A percentile compares a stretch with the other conserved stretches of the same genome.
These are phyloP conservation scores for Crepidodera aurea DNA, from an alignment of 2,888 invertebrate genomes.

Conservation along the genomic window DNA sequence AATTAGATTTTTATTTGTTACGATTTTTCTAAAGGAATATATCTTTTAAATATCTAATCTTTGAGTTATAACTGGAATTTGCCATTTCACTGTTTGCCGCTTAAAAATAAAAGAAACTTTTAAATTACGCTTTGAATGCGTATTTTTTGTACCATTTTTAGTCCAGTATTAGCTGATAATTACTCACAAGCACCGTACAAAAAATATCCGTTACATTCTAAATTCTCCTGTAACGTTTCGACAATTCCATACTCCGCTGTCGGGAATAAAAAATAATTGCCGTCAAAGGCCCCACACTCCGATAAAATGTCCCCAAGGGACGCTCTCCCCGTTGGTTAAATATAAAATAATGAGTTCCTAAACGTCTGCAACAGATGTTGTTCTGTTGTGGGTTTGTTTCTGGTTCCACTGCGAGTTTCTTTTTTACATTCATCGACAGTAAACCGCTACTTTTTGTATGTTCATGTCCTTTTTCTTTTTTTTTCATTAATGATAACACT, in stretches of 20 bases:
- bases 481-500: neutral
- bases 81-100: too few species aligned
- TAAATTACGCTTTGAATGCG: neutral
- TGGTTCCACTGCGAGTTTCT: neutral
- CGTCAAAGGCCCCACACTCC: constrained; percentile 2
- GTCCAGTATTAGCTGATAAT: neutral
- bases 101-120: neutral
- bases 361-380: constrained; percentile 18
- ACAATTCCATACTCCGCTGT: neutral
- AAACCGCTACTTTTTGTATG: neutral
- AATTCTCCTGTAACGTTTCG: neutral
- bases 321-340: constrained; percentile 9
- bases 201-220: neutral
- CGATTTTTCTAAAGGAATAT: too few species aligned
- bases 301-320: constrained; percentile 1
- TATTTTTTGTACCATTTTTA: neutral
- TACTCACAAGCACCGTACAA: neutral
- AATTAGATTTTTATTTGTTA: too few species aligned
- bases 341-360: constrained; percentile 16
- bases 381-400: constrained; percentile 3
- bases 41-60: too few species aligned
- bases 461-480: neutral
- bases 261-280: constrained; percentile 15
- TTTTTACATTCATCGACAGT: constrained; percentile 14
- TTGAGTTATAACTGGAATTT: too few species aligned